Conservation (phyloP, 1,140 invertebrate genomes). For the Drosophila repleta region DNA sequence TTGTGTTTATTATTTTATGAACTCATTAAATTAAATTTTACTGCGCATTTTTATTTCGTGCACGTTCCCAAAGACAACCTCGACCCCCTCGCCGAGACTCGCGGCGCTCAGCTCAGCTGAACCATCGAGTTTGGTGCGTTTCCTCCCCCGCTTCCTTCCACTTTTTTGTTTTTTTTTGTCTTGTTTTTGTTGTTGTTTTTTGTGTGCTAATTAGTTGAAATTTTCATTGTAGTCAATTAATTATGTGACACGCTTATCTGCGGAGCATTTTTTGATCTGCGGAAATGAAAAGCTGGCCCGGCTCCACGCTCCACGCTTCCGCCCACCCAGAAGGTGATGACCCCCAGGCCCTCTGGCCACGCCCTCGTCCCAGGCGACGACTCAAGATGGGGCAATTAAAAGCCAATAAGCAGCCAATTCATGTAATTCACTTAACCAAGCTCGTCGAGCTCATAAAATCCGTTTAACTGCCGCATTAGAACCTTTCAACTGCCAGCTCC, state of each 20-base stretch:
- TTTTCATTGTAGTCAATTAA: conserved; percentile 74
- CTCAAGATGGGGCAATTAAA: conserved; percentile 65
- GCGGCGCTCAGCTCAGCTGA: conserved; percentile 10
- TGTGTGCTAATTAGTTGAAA: conserved; percentile 76
- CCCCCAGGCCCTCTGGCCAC: conserved; percentile 19
- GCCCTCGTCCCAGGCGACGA: background rate
- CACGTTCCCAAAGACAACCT: conserved; percentile 58
- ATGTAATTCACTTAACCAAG: conserved; percentile 75
- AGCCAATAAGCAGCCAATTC: conserved; percentile 77
- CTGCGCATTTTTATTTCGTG: conserved; percentile 62
- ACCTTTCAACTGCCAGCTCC: conserved; percentile 53
- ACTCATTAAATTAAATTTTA: conserved; percentile 74
- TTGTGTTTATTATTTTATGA: conserved; percentile 58
- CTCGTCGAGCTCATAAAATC: conserved; percentile 64
- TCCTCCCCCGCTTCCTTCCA: conserved; percentile 28
- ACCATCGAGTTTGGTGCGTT: conserved; percentile 28
- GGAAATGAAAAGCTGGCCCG: conserved; percentile 54
- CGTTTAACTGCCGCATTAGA: conserved; percentile 71
- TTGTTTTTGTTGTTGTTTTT: conserved; percentile 31
- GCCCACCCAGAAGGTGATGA: conserved; percentile 20
- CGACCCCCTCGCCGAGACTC: conserved; percentile 5
- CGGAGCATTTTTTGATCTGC: conserved; percentile 46
- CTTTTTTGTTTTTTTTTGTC: conserved; percentile 20
- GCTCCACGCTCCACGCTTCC: conserved; percentile 41
- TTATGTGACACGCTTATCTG: conserved; percentile 80